Conservation (phyloP, 2,888 invertebrate genomes). For the Eustalomyia histrio region DNA sequence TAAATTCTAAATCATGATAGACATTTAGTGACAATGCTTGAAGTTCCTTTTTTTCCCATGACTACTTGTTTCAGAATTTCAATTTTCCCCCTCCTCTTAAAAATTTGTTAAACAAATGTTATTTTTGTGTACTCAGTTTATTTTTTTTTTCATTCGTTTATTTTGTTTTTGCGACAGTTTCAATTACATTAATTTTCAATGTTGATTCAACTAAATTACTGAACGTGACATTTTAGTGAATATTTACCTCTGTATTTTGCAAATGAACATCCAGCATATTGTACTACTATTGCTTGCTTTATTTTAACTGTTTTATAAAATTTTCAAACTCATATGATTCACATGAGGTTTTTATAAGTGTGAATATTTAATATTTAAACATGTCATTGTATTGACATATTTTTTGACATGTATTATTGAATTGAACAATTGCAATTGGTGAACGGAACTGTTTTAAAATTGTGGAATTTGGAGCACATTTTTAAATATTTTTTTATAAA, state of each 20-base stretch:
- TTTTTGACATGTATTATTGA: not conserved
- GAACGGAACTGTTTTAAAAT: no score
- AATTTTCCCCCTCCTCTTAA: not conserved
- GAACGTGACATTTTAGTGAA: slow-evolving; percentile 62
- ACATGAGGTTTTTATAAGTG: slow-evolving; percentile 1
- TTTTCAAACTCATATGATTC: not conserved
- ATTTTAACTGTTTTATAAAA: not conserved
- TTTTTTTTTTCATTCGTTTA: not conserved
- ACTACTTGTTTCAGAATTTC: not conserved
- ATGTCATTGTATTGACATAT: not conserved
- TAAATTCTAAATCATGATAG: not conserved
- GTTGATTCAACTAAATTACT: slow-evolving; percentile 62
- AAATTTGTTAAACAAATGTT: not conserved
- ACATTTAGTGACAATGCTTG: slow-evolving; percentile 21
- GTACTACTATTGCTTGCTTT: not conserved
- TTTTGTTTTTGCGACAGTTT: slow-evolving; percentile 35
- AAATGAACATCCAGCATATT: slow-evolving; percentile 24
- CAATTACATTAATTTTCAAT: slow-evolving; percentile 59
- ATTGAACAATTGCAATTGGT: not conserved
- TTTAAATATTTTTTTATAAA: no score
- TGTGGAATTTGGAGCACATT: no score
- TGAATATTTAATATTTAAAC: not conserved
- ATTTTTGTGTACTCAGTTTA: slow-evolving; percentile 2
- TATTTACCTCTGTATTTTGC: slow-evolving; percentile 9
- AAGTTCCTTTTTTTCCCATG: not conserved